phyloP scores from a whole-genome alignment of 2,888 invertebrate species.

The Vesta saturnalis region DNA sequence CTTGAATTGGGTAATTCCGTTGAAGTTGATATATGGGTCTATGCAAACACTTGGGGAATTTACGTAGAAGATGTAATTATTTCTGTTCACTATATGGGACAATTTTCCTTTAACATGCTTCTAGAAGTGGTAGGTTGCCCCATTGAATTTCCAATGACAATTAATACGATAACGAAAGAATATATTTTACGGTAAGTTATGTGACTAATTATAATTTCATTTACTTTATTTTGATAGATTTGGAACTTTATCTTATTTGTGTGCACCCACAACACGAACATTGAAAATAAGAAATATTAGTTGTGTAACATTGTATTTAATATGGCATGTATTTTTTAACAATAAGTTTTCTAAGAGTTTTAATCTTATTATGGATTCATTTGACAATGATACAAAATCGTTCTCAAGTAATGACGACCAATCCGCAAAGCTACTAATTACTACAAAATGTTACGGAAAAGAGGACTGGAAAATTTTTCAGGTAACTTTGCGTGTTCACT shows the following conservation, averaged over 20 bases:
- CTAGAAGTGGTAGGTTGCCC: conserved; percentile 59
- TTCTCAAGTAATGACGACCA: not conserved
- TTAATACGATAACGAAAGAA: conserved; percentile 48
- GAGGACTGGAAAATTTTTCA: conserved; percentile 34
- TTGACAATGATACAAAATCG: conserved; percentile 9
- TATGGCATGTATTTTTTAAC: conserved; percentile 53
- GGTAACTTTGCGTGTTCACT: conserved; percentile 26
- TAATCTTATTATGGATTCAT: conserved; percentile 47
- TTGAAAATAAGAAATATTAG: conserved; percentile 53
- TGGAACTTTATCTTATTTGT: conserved; percentile 44
- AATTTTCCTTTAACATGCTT: conserved; percentile 56
- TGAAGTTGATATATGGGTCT: conserved; percentile 57
- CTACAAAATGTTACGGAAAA: conserved; percentile 47
- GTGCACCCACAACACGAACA: conserved; percentile 40
- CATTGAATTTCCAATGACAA: conserved; percentile 57
- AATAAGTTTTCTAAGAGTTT: conserved; percentile 38
- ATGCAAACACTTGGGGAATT: conserved; percentile 62
- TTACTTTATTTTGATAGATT: conserved; percentile 45
- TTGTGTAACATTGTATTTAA: conserved; percentile 48
- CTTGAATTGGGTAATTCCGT: conserved; percentile 49
- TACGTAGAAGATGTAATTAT: conserved; percentile 61
- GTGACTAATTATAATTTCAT: conserved; percentile 10
- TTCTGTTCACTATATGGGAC: conserved; percentile 55
- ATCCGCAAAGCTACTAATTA: conserved; percentile 2
- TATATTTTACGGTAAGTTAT: conserved; percentile 53